Conservation (phyloP, 2,113 vertebrate genomes). For the Coregonus clupeaformis region DNA sequence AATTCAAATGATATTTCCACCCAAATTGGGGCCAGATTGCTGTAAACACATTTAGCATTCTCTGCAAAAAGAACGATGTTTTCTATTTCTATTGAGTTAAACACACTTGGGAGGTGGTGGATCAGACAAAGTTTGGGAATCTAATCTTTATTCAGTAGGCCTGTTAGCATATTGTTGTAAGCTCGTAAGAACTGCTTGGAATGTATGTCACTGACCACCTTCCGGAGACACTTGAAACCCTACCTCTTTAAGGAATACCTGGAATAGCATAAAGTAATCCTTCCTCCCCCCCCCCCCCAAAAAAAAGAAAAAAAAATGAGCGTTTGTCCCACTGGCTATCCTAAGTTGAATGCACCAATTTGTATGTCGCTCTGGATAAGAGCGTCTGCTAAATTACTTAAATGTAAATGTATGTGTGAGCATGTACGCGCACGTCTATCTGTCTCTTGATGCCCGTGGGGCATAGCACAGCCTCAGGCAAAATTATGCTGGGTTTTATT, state of each 20-base stretch:
- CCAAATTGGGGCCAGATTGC: slow-evolving; percentile 31
- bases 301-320: no score
- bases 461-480: background rate
- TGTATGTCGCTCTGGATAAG: no score
- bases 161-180: background rate
- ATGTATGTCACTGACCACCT: no score
- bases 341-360: no score
- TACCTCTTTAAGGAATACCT: no score
- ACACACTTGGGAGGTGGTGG: background rate
- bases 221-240: no score
- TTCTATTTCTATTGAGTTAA: slow-evolving; percentile 28
- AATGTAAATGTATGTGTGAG: background rate
- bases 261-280: no score
- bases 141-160: background rate
- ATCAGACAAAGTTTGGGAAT: slow-evolving; percentile 12
- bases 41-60: slow-evolving; percentile 37
- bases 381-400: no score
- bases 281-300: no score
- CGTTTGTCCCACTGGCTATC: no score
- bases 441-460: background rate
- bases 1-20: background rate
- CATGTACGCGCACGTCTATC: background rate
- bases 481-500: no score
- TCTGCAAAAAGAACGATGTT: background rate
- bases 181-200: background rate